Evolutionary conservation across 2,113 vertebrate genomes (phyloP), one percentile per base, ranked within the genome.

Genomic region (Coregonus clupeaformis): DNA sequence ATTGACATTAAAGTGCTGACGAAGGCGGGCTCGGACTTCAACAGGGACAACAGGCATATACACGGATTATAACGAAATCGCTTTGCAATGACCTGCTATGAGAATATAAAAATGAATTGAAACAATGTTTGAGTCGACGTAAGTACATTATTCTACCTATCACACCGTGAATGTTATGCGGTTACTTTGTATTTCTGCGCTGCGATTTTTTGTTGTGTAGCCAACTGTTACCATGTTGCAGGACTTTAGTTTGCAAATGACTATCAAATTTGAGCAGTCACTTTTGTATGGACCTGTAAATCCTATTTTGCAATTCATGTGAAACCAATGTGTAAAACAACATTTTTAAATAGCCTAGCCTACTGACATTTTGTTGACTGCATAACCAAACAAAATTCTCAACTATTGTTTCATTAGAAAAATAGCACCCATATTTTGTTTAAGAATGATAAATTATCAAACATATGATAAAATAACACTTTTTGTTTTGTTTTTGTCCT

Each of bases 1-100:
- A 88, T 80, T 87, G 87, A 89, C 88, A 78, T 77, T 76, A 79
- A 78, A 68, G 73, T 86, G 82, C 84, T 85, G 79, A 82, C 55
- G 79, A 36, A 78, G 84, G 88, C 87, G 82, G 85, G 89, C 62
- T 72, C 5, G 42, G 29, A 6, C 77, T 49, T 32, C 14, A 71
- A 76, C 24, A 29, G 13, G 68, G 29, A 16, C 55, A 74, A n/a
- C 36, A 1, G 63, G 75, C 11, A 70, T 70, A 20, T 62, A 52
- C 77, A 68, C 52, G 86, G 82, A 90, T 85, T 88, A 89, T 75
- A 81, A 1, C 77, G 75, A 87, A 83, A 80, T 85, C 81, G 75
- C 85, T 80, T 82, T 88, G 73, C 75, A 80, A 84, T 59, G 71
- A 30, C 0, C 49, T 16, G 16, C 49, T 52, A 18, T 52, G 49